Base-by-base conservation (phyloP, 2,797 vertebrate genomes). In the Eospalax fontanierii region DNA sequence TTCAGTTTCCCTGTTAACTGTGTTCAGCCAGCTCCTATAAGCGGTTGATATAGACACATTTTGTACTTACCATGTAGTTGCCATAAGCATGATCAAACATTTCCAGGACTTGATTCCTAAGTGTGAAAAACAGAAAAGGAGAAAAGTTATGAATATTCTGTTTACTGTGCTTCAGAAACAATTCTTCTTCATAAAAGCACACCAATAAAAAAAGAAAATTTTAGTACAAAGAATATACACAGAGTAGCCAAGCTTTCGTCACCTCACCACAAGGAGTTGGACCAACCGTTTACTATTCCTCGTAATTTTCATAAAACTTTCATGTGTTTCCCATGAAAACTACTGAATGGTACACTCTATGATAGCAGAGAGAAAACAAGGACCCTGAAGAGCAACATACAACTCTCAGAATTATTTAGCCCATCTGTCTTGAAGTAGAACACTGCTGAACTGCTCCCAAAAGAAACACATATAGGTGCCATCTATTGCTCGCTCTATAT, bases 41-140 rank as follows among this genome's bases (percentile, higher is more conserved):
- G 79, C 2, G 0, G 10, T 7, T 57, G 16, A 40, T 61, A n/a
- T 79, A 96, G 50, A 80, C 21, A 57, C 76, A 22, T 59, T 71
- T 91, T 66, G 83, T 95, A 98, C 99, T 99, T 98, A 99, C 99
- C 99, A 99, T 99, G 93, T 99, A 99, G 98, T 99, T 99, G 97
- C 99, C 99, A 97, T 99, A 99, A 46, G 99, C 99, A 96, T 99
- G 99, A 98, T 99, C 99, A 98, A 99, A 99, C 99, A 99, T 99
- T 98, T 99, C 99, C 95, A 99, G 98, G 96, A 99, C 99, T 99
- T 99, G 99, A 98, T 99, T 99, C 98, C 99, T 99, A 97, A 94
- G 96, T 93, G 73, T 97, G 97, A 87, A 96, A 97, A 96, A 90
- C 21, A 93, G 38, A 93, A 93, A 96, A 30, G 84, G 38, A 87